These are phyloP conservation scores for Rhineura floridana DNA, from an alignment of 2,113 vertebrate species.

Conservation along the genomic window DNA sequence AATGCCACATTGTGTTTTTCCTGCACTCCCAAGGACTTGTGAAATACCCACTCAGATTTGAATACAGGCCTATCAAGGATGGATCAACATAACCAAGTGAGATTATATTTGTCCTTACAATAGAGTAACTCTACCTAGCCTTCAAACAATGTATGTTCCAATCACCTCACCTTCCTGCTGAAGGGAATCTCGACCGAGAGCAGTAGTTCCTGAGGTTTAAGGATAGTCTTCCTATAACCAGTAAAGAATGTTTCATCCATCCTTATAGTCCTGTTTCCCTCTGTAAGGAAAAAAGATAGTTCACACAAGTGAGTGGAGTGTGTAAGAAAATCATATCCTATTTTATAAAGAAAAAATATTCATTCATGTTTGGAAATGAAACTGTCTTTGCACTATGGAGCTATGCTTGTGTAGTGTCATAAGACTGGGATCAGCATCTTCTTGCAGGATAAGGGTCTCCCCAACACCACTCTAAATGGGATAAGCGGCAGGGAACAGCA, in stretches of 20 bases:
- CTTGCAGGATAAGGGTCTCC: neutral
- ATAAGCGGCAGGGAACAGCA: neutral
- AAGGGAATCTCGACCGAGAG: constrained; percentile 88
- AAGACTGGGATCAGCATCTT: neutral
- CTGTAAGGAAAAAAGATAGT: constrained; percentile 66
- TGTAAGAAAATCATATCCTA: neutral
- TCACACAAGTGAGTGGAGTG: neutral
- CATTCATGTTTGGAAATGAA: neutral
- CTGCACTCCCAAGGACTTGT: neutral
- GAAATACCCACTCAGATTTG: neutral
- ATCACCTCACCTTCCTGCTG: constrained; percentile 82
- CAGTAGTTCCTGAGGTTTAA: constrained; percentile 86
- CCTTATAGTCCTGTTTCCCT: constrained; percentile 77
- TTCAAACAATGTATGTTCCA: neutral
- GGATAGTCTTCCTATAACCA: constrained; percentile 85
- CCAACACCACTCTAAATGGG: neutral
- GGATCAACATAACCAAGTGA: neutral
- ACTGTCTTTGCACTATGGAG: neutral
- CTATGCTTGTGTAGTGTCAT: neutral
- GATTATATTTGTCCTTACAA: neutral
- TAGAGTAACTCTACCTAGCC: neutral
- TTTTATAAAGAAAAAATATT: neutral
- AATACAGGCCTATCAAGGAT: neutral
- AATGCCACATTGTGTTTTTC: neutral
- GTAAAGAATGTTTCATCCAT: constrained; percentile 93